Evolutionary conservation across 2,888 invertebrate species (phyloP), one percentile per base, ranked within the genome.

Genomic region (Cataglyphis albicans): DNA sequence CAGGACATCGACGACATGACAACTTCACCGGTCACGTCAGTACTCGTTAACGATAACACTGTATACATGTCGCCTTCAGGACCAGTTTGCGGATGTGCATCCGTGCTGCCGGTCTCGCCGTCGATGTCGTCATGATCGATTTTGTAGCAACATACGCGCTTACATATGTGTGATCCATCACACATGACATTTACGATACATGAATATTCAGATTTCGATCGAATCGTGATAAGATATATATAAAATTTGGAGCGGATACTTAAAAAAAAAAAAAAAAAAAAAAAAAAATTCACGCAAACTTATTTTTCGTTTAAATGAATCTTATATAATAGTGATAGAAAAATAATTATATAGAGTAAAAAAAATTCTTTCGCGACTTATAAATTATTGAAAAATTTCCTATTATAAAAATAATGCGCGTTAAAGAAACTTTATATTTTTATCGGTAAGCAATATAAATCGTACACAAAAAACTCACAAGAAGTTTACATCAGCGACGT

Each of bases 31-130:
- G 87, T 83, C 84, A 87, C 81, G 91, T 91, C 91, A 91, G 90
- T 91, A 91, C 91, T 92, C 91, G 92, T 92, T 92, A 91, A 91
- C 91, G 86, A 88, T 90, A 91, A 91, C 90, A 90, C 87, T 72
- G 82, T 75, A 72, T 64, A 67, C 55, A 1, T 67, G 75, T 82
- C 57, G 29, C 48, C 70, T 81, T 29, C 35, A 41, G 21, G 41
- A 64, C 32, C 48, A 52, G 65, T 70, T 80, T 78, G 44, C 82
- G 75, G 65, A 55, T 29, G 63, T 52, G 64, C 55, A 64, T 52
- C 41, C 74, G 35, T 70, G 61, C 48, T 32, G 52, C 32, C 25
- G 48, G 32, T 64, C 52, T 74, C 73, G 48, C 80, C 59, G 44
- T 65, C 44, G 41, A 64, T 18, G 29, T 25, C 21, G 29, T 25